phyloP scores from a whole-genome alignment of 2,113 vertebrate genomes.

The Crotophaga sulcirostris region DNA sequence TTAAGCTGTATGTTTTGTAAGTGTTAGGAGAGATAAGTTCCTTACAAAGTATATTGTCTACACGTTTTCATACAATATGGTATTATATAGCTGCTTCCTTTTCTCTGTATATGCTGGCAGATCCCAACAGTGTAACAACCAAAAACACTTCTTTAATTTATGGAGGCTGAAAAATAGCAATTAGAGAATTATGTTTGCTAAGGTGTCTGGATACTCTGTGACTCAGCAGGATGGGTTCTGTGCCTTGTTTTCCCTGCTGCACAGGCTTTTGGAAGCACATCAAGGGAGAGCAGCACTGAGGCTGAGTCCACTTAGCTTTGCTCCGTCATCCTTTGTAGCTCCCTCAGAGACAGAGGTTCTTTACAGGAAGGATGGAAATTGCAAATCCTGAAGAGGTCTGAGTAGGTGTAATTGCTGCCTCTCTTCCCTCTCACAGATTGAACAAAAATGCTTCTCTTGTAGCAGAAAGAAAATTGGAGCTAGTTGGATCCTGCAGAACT shows the following conservation, averaged over 20 bases:
- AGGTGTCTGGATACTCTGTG: neutral
- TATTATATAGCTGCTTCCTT: neutral
- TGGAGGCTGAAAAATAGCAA: neutral
- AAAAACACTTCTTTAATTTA: neutral
- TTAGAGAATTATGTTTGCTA: neutral
- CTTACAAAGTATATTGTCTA: neutral
- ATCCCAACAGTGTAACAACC: neutral
- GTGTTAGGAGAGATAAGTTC: neutral
- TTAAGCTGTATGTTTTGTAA: neutral
- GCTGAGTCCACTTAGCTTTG: neutral
- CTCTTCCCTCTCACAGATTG: neutral
- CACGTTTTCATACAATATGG: neutral
- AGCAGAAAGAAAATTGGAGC: neutral
- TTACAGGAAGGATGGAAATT: neutral
- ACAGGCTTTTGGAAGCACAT: neutral
- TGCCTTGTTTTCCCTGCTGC: neutral
- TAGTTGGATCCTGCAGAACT: neutral
- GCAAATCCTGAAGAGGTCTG: neutral
- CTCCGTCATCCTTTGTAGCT: neutral
- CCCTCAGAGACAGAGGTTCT: neutral
- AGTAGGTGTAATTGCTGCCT: neutral
- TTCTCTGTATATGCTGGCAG: neutral
- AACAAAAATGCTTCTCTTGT: neutral
- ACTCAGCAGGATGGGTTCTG: neutral
- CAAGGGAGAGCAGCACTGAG: neutral